phyloP scores from a whole-genome alignment of 2,888 invertebrate genomes.

The Synanthedon andrenaeformis region DNA sequence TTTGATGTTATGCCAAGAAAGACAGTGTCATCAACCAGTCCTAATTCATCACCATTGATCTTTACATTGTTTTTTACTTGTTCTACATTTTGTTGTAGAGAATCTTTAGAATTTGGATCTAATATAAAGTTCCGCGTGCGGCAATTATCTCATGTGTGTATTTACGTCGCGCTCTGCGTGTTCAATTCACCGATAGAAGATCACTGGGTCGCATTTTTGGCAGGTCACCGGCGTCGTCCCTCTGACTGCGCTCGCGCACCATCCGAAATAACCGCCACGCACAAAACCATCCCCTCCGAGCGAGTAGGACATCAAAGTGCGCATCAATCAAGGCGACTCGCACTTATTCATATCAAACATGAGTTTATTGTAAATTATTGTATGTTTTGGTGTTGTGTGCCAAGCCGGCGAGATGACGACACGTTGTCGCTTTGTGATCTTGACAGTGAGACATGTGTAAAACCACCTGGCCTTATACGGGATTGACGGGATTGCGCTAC shows the following conservation, averaged over 20 bases:
- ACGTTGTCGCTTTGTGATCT: not conserved
- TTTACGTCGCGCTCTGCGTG: not conserved
- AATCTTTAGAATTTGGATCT: no score
- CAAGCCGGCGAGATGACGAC: not conserved
- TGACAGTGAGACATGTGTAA: not conserved
- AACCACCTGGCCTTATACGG: no score
- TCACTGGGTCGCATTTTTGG: slow-evolving; percentile 59
- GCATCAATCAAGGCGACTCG: not conserved
- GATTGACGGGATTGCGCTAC: no score
- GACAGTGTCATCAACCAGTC: no score
- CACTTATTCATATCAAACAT: not conserved
- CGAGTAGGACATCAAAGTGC: not conserved
- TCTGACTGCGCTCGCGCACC: slow-evolving; percentile 12
- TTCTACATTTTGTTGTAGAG: no score
- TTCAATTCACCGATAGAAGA: slow-evolving; percentile 25
- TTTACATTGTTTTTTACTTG: no score
- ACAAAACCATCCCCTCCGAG: not conserved
- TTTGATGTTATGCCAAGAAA: no score
- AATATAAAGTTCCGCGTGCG: slow-evolving; percentile 1
- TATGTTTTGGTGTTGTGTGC: not conserved
- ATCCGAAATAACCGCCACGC: slow-evolving; percentile 13
- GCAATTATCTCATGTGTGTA: slow-evolving; percentile 5
- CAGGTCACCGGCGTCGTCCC: slow-evolving; percentile 34
- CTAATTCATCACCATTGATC: no score
- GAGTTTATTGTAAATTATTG: not conserved